Evolutionary conservation across 2,888 invertebrate genomes (phyloP).

Genomic region (Philhelius pedissequus): DNA sequence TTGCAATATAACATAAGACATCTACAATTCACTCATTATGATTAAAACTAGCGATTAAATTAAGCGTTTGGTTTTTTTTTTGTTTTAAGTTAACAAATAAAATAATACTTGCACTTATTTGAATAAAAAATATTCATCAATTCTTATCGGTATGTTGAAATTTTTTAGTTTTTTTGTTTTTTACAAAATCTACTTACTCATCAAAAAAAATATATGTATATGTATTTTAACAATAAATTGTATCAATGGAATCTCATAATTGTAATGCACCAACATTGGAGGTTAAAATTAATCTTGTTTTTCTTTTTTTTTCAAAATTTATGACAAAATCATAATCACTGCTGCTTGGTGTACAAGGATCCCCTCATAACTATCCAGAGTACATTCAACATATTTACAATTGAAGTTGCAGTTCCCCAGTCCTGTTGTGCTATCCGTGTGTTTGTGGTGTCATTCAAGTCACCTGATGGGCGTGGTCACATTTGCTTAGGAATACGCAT

Average conservation of each 20-base stretch:
- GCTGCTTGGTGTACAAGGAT: not conserved
- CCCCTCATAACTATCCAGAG: not conserved
- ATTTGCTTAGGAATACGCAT: no score
- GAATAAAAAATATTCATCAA: conserved; percentile 26
- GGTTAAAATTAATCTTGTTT: conserved; percentile 21
- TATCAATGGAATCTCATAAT: conserved; percentile 58
- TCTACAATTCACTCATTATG: conserved; percentile 48
- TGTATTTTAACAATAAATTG: conserved; percentile 30
- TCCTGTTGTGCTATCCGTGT: no score
- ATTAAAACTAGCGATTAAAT: conserved; percentile 51
- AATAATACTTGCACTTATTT: conserved; percentile 39
- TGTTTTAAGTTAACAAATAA: conserved; percentile 22
- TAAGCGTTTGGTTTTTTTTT: conserved; percentile 6
- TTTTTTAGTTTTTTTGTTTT: conserved; percentile 28
- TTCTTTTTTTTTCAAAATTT: not conserved
- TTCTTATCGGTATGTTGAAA: not conserved
- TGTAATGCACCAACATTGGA: conserved; percentile 56
- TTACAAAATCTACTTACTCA: conserved; percentile 63
- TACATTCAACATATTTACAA: not conserved
- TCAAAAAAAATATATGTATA: conserved; percentile 22
- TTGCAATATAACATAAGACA: conserved; percentile 44
- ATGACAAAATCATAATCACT: conserved; percentile 13
- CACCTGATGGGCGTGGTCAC: no score
- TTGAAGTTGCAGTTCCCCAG: no score
- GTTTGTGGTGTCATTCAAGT: no score